These are phyloP conservation scores for Sturmia bella DNA, from an alignment of 2,888 invertebrate species.

Conservation along the genomic window DNA sequence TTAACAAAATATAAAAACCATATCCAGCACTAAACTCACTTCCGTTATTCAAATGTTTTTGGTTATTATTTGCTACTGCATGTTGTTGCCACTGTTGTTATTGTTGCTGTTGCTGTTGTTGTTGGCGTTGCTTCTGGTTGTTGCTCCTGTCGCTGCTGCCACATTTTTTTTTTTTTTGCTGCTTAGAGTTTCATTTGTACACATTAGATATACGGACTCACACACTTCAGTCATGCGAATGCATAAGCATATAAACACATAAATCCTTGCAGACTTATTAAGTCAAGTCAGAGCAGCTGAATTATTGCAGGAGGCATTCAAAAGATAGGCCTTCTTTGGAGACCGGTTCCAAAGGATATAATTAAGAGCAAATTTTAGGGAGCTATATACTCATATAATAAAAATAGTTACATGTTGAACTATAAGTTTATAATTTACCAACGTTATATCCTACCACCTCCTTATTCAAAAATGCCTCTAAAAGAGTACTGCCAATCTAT, in stretches of 20 bases:
- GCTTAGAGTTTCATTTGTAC: slow-evolving; percentile 38
- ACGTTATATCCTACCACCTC: too few species aligned
- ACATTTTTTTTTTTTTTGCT: slow-evolving; percentile 33
- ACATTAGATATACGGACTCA: slow-evolving; percentile 42
- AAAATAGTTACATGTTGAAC: too few species aligned
- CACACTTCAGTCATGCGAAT: slow-evolving; percentile 31
- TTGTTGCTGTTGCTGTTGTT: slow-evolving; percentile 24
- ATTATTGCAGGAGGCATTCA: too few species aligned
- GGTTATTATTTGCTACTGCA: slow-evolving; percentile 22
- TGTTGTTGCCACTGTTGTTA: slow-evolving; percentile 19
- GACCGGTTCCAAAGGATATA: too few species aligned
- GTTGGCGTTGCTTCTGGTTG: slow-evolving; percentile 18
- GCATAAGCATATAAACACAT: slow-evolving; percentile 8
- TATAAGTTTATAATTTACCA: too few species aligned
- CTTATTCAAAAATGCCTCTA: too few species aligned
- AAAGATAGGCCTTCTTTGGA: too few species aligned
- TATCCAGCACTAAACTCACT: slow-evolving; percentile 57
- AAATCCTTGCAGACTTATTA: not conserved
- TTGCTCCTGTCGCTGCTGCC: not conserved
- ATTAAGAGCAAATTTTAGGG: too few species aligned
- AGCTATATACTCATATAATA: too few species aligned
- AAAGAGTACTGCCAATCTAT: too few species aligned
- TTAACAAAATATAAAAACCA: slow-evolving; percentile 44
- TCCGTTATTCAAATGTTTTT: slow-evolving; percentile 49
- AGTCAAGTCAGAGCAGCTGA: not conserved